phyloP scores from a whole-genome alignment of 2,797 vertebrate species.

The Myiotriccus ornatus region DNA sequence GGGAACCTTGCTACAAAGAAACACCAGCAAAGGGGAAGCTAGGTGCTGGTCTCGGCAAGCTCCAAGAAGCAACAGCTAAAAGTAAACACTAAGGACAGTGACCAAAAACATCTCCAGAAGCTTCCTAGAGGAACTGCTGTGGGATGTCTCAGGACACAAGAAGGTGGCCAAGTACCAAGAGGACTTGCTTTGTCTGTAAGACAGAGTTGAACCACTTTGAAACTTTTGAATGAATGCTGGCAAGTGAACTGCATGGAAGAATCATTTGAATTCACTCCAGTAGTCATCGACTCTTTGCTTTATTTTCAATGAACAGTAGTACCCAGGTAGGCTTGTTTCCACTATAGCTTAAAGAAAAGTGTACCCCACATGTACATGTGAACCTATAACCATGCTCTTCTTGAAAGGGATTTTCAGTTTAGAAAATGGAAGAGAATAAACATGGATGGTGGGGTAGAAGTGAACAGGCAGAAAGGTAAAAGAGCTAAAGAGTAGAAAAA shows the following conservation, averaged over 20 bases:
- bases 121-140: not conserved
- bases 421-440: not conserved
- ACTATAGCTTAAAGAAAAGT: not conserved
- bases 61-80: not conserved
- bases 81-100: not conserved
- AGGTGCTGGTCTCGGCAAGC: not conserved
- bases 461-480: not conserved
- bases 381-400: not conserved
- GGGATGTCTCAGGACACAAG: not conserved
- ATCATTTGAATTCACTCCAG: not conserved
- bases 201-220: not conserved
- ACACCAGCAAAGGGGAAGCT: not conserved
- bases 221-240: not conserved
- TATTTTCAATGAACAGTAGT: not conserved
- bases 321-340: not conserved
- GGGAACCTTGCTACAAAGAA: not conserved
- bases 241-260: not conserved
- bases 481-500: not conserved
- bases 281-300: not conserved
- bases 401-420: not conserved
- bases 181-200: not conserved
- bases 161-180: not conserved
- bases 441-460: not conserved
- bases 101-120: not conserved
- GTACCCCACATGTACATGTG: not conserved